Conservation (phyloP, 2,888 invertebrate genomes). For the Glaucopsyche alexis region DNA sequence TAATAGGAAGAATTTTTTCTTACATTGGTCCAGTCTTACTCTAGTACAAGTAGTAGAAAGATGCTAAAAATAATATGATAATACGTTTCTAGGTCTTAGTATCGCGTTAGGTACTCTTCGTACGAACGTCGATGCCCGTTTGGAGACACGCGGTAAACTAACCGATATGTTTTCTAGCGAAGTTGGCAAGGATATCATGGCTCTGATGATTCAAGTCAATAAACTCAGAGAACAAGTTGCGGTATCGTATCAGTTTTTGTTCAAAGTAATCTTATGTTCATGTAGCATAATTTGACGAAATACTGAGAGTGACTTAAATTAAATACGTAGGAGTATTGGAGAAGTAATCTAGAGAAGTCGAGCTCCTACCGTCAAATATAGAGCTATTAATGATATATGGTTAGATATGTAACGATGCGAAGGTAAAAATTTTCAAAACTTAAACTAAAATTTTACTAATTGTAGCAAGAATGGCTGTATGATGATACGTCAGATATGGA, state of each 20-base stretch:
- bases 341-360: background rate
- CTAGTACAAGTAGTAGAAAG: background rate
- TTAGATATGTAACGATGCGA: background rate
- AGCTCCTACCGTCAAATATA: background rate
- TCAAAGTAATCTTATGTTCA: background rate
- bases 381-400: background rate
- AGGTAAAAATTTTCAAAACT: background rate
- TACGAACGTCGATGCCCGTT: conserved; percentile 84
- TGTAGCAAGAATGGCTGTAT: conserved; percentile 87
- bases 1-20: background rate
- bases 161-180: conserved; percentile 85
- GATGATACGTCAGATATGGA: conserved; percentile 85
- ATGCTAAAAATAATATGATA: background rate
- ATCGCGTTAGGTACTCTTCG: conserved; percentile 82
- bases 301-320: background rate
- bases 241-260: conserved; percentile 59
- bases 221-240: conserved; percentile 85
- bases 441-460: conserved; percentile 21
- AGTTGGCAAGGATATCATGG: conserved; percentile 88
- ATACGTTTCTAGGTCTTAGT: conserved; percentile 75
- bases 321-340: background rate
- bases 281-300: background rate
- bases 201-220: conserved; percentile 86
- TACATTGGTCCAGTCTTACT: background rate
- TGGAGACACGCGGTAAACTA: conserved; percentile 84